These are phyloP conservation scores for Cassiopea andromeda DNA, from an alignment of 30 jellyfish, hydroid and myxozoan genomes.

Conservation along the genomic window DNA sequence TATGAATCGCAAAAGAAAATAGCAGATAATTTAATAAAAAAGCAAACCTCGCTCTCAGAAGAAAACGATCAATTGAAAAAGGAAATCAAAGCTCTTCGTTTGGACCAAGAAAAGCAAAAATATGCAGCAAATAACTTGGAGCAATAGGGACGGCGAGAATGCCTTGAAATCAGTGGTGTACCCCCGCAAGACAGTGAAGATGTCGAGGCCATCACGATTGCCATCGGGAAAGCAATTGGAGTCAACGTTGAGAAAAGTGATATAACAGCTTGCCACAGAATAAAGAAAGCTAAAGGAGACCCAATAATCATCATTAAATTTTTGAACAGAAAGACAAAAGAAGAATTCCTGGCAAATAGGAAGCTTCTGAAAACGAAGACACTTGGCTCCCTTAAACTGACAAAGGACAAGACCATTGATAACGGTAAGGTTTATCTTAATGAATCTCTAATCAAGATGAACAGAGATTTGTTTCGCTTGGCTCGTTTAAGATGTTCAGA, in stretches of 20 bases:
- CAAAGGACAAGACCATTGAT: not conserved
- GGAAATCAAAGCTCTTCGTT: not conserved
- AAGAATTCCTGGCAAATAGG: not conserved
- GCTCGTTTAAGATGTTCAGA: not conserved
- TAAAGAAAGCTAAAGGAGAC: not conserved
- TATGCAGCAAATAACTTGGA: conserved; percentile 4
- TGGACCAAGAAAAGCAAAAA: not conserved
- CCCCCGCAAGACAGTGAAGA: conserved; percentile 27
- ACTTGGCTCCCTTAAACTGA: not conserved
- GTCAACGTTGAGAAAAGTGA: conserved; percentile 10
- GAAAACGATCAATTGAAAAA: conserved; percentile 3
- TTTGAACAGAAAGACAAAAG: conserved; percentile 5
- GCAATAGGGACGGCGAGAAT: conserved; percentile 38
- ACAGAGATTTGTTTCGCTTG: conserved; percentile 3
- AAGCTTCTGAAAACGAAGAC: not conserved
- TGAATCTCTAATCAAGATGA: conserved; percentile 7
- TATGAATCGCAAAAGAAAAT: conserved; percentile 6
- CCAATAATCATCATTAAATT: conserved; percentile 2
- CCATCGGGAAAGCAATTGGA: conserved; percentile 23
- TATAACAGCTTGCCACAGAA: conserved; percentile 35
- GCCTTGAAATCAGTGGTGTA: conserved; percentile 23
- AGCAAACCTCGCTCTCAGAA: not conserved
- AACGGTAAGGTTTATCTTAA: not conserved
- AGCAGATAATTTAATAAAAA: not conserved
- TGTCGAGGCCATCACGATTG: conserved; percentile 11